Base-by-base conservation (phyloP, 2,797 vertebrate species). In the Gallinago nigripennis region DNA sequence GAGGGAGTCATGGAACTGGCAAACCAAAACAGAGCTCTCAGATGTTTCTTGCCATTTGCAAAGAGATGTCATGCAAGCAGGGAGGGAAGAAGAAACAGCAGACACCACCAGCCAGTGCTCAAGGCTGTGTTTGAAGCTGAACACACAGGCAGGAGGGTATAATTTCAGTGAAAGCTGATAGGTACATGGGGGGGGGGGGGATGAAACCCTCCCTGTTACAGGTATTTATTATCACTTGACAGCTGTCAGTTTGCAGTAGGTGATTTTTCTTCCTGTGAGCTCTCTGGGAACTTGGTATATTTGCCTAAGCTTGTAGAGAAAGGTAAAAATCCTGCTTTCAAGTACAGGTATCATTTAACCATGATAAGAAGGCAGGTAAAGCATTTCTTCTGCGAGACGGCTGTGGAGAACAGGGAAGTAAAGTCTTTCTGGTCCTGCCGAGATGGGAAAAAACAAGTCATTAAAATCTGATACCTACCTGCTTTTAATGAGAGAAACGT, bases 241-340 rank as follows among this genome's bases (percentile, higher is more conserved):
- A 80, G 75, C 92, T 97, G 96, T 96, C 97, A 95, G 83, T 97
- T 97, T 97, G 94, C 91, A 92, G 82, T 48, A 72, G 92, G 96
- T 84, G 92, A 95, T 96, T 96, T 96, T 84, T 91, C 82, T 92
- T 94, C 86, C 83, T 80, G 93, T 85, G 90, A 94, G 87, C 83
- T 95, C 92, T 94, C 94, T 96, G 96, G 96, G 94, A 97, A 96
- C 61, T 71, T 37, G 86, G 77, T 75, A 77, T 92, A 84, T 97
- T 96, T 97, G 93, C 94, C 93, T 82, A 54, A 78, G 86, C 86
- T 95, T 91, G 35, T 73, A 30, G 54, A 77, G 61, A 92, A 76
- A 66, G 86, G 72, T 79, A 83, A 86, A 90, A 94, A 94, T 94
- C 82, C 93, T 68, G 71, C 87, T 88, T 89, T 87, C 91, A 86